These are phyloP conservation scores for Sula dactylatra DNA, from an alignment of 2,113 vertebrate species.

Conservation along the genomic window DNA sequence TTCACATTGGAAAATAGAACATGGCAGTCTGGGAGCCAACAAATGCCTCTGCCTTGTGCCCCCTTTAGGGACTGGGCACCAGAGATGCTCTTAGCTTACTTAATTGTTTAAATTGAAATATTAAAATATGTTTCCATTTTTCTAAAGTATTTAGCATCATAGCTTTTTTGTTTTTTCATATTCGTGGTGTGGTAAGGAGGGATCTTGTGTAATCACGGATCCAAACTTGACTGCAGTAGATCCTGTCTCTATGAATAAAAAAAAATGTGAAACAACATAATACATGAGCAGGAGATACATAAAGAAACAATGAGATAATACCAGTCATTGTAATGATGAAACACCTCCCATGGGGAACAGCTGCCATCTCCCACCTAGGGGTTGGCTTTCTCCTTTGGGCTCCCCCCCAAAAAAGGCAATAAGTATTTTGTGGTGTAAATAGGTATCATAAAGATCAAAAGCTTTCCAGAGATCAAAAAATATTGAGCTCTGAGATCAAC, in stretches of 20 bases:
- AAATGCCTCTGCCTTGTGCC: not conserved
- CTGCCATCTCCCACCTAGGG: not conserved
- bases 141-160: not conserved
- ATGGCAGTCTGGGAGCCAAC: not conserved
- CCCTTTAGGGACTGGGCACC: not conserved
- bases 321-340: not conserved
- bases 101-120: not conserved
- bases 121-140: not conserved
- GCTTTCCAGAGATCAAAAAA: not conserved
- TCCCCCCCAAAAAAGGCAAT: not conserved
- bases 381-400: not conserved
- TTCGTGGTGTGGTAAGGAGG: not conserved
- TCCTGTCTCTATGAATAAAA: not conserved
- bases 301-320: not conserved
- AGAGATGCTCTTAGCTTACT: not conserved
- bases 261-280: not conserved
- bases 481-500: not conserved
- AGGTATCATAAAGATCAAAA: not conserved
- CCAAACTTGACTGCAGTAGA: not conserved
- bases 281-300: not conserved
- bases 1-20: not conserved
- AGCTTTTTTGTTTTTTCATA: not conserved
- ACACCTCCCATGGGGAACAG: not conserved
- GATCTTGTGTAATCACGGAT: not conserved
- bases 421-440: not conserved